Percentiles rank a stretch among this genome's conserved stretches.
Conservation (phyloP, 2,797 vertebrate genomes). For the Leptoclinus maculatus region DNA sequence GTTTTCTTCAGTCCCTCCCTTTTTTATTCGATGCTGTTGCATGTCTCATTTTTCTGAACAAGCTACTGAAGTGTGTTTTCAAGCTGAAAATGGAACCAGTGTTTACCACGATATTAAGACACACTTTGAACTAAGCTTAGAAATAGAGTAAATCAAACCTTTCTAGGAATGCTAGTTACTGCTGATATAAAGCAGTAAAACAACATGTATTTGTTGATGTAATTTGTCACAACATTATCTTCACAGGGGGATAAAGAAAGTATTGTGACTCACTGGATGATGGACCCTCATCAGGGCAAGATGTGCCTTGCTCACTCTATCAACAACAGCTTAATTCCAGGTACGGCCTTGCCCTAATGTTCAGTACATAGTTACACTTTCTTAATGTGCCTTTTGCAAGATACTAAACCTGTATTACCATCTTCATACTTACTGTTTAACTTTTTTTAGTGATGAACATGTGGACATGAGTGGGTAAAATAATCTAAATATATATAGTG, state of each 20-base stretch:
- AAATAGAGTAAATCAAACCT: neutral
- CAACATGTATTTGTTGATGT: neutral
- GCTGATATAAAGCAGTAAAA: neutral
- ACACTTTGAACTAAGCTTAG: neutral
- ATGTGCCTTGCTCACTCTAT: conserved; percentile 81
- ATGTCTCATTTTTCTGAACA: neutral
- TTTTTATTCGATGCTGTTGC: neutral
- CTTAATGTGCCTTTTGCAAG: neutral
- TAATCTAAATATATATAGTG: neutral
- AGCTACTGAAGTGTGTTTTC: neutral
- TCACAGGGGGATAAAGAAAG: conserved; percentile 86
- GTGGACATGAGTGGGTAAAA: neutral
- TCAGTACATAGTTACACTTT: neutral
- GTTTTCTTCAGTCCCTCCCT: neutral
- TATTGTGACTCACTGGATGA: conserved; percentile 88
- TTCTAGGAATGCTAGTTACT: neutral
- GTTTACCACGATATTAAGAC: neutral
- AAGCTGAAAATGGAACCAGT: neutral
- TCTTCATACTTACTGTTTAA: neutral
- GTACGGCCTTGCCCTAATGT: conserved; percentile 30
- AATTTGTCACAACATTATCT: neutral
- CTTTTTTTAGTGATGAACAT: neutral
- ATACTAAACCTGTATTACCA: neutral
- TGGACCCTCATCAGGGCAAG: conserved; percentile 76
- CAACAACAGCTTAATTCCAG: conserved; percentile 87